A percentile compares a stretch with the other conserved stretches of the same genome.
phyloP scores from a whole-genome alignment of 2,797 vertebrate species.

The Erpetoichthys calabaricus region DNA sequence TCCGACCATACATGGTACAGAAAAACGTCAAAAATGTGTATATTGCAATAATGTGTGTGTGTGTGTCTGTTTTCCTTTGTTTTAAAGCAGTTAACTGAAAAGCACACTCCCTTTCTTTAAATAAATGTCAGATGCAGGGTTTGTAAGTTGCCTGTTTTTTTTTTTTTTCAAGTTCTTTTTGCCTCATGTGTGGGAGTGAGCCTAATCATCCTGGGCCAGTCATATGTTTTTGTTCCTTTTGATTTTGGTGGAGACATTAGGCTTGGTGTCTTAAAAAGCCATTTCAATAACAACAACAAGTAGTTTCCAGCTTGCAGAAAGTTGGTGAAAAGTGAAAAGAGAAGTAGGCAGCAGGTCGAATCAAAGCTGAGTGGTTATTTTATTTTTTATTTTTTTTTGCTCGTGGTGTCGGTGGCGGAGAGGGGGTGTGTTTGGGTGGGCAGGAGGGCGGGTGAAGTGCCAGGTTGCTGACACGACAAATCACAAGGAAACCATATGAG shows the following conservation, averaged over 20 bases:
- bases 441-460: constrained; percentile 20
- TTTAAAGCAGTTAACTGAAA: constrained; percentile 12
- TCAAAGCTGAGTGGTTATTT: constrained; percentile 39
- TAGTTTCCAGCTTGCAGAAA: constrained; percentile 55
- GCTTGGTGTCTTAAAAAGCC: constrained; percentile 43
- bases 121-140: constrained; percentile 20
- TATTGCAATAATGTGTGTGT: background rate
- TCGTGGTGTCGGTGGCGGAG: constrained; percentile 27
- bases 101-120: constrained; percentile 22
- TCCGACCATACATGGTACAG: background rate
- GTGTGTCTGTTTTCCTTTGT: constrained; percentile 6
- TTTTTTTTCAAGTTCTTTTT: constrained; percentile 26
- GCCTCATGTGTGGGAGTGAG: constrained; percentile 20
- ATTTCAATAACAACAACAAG: constrained; percentile 9
- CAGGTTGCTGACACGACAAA: constrained; percentile 75
- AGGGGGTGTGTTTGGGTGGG: constrained; percentile 23
- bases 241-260: constrained; percentile 54
- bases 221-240: constrained; percentile 43
- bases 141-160: constrained; percentile 19
- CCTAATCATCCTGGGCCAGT: constrained; percentile 26
- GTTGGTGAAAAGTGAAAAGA: constrained; percentile 58
- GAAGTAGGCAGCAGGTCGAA: constrained; percentile 59
- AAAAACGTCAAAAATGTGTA: background rate
- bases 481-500: constrained; percentile 64
- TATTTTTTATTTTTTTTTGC: background rate